Conservation (phyloP, 1,140 invertebrate species). For the Drosophila tropicalis region DNA sequence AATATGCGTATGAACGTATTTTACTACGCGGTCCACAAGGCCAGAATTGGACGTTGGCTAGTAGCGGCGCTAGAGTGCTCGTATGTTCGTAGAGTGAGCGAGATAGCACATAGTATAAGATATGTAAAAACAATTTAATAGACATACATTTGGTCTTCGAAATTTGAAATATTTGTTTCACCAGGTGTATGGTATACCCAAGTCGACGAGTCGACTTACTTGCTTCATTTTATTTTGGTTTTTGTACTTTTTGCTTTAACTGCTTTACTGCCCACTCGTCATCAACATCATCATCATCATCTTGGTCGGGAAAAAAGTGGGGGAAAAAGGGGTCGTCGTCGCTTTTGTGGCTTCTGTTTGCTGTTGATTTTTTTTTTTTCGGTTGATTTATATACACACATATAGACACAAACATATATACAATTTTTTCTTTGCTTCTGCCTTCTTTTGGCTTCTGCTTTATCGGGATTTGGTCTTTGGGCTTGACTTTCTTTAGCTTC, state of each 20-base stretch:
- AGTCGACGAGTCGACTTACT: too few relatives aligned
- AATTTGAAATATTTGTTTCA: too few relatives aligned
- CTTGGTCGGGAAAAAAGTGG: background rate
- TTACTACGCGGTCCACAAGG: too few relatives aligned
- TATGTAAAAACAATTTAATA: too few relatives aligned
- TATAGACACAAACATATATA: background rate
- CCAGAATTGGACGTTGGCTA: too few relatives aligned
- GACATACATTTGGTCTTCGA: too few relatives aligned
- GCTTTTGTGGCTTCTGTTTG: constrained; percentile 49
- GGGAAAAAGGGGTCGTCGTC: constrained; percentile 3
- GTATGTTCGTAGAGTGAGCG: too few relatives aligned
- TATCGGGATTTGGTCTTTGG: constrained; percentile 53
- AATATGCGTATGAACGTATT: too few relatives aligned
- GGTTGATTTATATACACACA: background rate
- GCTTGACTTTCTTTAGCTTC: constrained; percentile 27
- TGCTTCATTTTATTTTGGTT: constrained; percentile 18
- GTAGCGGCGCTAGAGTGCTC: too few relatives aligned
- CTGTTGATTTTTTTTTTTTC: constrained; percentile 8
- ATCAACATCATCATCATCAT: constrained; percentile 20
- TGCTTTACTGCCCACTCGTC: constrained; percentile 18
- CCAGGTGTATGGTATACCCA: too few relatives aligned
- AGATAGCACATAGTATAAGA: too few relatives aligned
- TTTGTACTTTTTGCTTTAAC: constrained; percentile 8
- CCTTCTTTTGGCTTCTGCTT: constrained; percentile 55
- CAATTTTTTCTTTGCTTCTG: constrained; percentile 34